A percentile compares a stretch with the other conserved stretches of the same genome.
These are phyloP conservation scores for Chalcosyrphus nemorum DNA, from an alignment of 2,888 invertebrate genomes.

Conservation along the genomic window DNA sequence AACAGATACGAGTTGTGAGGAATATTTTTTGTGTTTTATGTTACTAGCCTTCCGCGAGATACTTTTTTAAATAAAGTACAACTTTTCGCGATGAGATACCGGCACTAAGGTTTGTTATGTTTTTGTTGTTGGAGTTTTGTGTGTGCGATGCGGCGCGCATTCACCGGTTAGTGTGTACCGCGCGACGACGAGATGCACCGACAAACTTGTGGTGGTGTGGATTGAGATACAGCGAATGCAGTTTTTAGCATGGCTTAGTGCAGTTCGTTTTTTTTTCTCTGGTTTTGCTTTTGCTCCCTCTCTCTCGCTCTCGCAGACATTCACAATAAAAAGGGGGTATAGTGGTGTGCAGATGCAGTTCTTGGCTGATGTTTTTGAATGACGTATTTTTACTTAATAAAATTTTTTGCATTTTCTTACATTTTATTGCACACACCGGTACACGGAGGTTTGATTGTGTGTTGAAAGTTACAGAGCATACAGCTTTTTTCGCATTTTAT, in stretches of 20 bases:
- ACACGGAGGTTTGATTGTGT: neutral
- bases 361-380: constrained; percentile 11
- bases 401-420: neutral
- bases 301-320: constrained; percentile 36
- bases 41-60: constrained; percentile 45
- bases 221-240: constrained; percentile 56
- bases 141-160: constrained; percentile 27
- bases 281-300: neutral
- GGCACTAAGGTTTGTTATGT: constrained; percentile 52
- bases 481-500: constrained; percentile 21
- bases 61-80: constrained; percentile 34
- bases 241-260: constrained; percentile 36
- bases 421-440: neutral
- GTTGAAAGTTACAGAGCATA: neutral
- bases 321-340: no score
- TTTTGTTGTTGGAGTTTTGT: constrained; percentile 35
- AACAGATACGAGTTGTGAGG: no score
- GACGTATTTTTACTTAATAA: constrained; percentile 39
- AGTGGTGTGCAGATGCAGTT: constrained; percentile 34
- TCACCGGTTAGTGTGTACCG: constrained; percentile 41
- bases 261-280: constrained; percentile 12
- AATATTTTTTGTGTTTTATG: no score
- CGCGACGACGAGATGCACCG: constrained; percentile 39
- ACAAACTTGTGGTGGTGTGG: constrained; percentile 9
- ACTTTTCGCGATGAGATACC: constrained; percentile 35